Conservation (phyloP, 2,113 vertebrate genomes). For the Bos javanicus region DNA sequence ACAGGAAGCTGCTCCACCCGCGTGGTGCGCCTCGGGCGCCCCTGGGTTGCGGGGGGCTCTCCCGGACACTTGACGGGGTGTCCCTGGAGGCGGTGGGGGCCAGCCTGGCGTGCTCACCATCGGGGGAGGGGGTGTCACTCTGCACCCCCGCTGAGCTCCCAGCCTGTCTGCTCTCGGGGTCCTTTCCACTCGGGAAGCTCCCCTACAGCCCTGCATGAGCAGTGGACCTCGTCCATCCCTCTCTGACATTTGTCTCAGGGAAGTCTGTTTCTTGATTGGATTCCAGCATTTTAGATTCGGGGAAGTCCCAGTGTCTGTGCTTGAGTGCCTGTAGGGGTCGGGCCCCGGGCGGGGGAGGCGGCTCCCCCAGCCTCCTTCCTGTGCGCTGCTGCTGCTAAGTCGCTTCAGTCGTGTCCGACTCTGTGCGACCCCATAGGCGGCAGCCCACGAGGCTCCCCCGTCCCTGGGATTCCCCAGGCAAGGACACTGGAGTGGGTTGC, state of each 20-base stretch:
- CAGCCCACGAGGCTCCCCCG: no score
- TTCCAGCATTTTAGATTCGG: not conserved
- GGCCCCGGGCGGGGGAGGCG: rapidly evolving
- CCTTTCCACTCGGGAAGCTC: not conserved
- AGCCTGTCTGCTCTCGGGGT: not conserved
- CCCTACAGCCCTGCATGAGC: not conserved
- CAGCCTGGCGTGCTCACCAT: not conserved
- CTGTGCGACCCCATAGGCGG: no score
- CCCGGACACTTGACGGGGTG: rapidly evolving
- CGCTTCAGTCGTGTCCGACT: no score
- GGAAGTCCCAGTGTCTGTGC: not conserved
- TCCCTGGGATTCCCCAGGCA: no score
- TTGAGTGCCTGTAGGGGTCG: rapidly evolving
- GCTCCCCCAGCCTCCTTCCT: not conserved
- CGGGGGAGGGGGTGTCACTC: no score
- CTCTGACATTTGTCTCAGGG: not conserved
- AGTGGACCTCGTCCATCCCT: not conserved
- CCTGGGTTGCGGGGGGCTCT: rapidly evolving
- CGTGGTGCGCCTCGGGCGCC: rapidly evolving
- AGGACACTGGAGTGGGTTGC: no score
- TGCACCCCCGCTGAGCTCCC: rapidly evolving
- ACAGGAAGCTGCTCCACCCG: not conserved
- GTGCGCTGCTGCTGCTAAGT: not conserved
- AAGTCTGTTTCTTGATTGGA: not conserved
- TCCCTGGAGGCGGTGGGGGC: not conserved